Evolutionary conservation across 2,888 invertebrate genomes (phyloP), one percentile per base, ranked within the genome.

Genomic region (Argyresthia albistria): DNA sequence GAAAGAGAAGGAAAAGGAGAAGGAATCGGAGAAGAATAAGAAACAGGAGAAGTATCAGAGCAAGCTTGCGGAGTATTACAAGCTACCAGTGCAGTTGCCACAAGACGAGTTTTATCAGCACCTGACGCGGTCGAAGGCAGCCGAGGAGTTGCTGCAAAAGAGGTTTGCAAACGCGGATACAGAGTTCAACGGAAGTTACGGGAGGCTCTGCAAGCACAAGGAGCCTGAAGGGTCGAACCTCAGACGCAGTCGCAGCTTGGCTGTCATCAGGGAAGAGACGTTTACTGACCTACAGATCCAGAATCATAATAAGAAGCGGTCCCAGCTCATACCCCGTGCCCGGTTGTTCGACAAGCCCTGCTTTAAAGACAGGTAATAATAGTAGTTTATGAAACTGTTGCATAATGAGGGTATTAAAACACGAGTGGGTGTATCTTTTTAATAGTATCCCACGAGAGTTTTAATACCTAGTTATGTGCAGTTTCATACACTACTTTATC

Each of bases 271-370:
- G 70, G 94, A 94, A 73, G 93, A 94, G 77, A 91, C 93, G 46
- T 93, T 91, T 77, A 91, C 91, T 64, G 92, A 91, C 67, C 88
- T 92, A 65, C 91, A 91, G 74, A 89, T 91, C 65, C 90, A 89
- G 61, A 88, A 89, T 61, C 89, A 90, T 70, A 90, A 90, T 59
- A 89, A 90, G 63, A 89, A 92, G 67, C 88, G 93, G 63, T 92
- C 93, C 51, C 94, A 94, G 77, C 88, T 95, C 54, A 95, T 95
- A 78, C 95, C 95, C 55, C 89, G 95, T 64, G 94, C 94, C 51
- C 93, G 93, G 70, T 88, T 95, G 59, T 93, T 93, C 66, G 93
- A 93, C 78, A 91, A 92, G 64, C 91, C 91, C 77, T 91, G 91
- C 71, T 90, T 92, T 71, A 92, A 91, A 77, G 92, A 93, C 81